Percentiles rank a stretch among this genome's conserved stretches.
Conservation (phyloP, 2,888 invertebrate genomes). For the Chloroclystis v-ata region DNA sequence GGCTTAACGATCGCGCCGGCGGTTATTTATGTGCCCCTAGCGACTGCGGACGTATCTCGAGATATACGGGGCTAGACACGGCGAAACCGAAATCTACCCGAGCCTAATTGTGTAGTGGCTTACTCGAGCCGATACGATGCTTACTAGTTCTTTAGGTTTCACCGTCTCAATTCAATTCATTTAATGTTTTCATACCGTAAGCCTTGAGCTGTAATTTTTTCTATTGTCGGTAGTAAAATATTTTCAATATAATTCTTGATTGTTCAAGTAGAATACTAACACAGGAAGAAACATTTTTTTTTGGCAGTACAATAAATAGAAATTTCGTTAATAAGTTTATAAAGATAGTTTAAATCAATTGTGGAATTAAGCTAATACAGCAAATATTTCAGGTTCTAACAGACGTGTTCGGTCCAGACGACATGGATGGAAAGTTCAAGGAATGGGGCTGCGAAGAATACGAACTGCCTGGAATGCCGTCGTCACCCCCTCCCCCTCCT, state of each 20-base stretch:
- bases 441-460: slow-evolving; percentile 83
- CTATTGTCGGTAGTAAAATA: no score
- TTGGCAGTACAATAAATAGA: no score
- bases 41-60: slow-evolving; percentile 72
- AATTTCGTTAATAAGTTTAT: no score
- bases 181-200: no score
- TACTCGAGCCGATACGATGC: slow-evolving; percentile 61
- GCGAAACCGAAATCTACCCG: slow-evolving; percentile 64
- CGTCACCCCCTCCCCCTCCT: slow-evolving; percentile 84
- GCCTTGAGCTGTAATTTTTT: no score
- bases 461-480: slow-evolving; percentile 84
- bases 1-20: slow-evolving; percentile 75
- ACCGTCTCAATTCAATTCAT: slow-evolving; percentile 57
- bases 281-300: no score
- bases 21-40: slow-evolving; percentile 77
- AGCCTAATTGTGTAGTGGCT: slow-evolving; percentile 71
- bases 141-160: slow-evolving; percentile 29
- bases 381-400: slow-evolving; percentile 81
- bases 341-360: no score
- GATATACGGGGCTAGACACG: slow-evolving; percentile 67
- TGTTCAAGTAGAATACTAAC: no score
- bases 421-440: slow-evolving; percentile 70
- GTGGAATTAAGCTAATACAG: neutral
- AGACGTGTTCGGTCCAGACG: slow-evolving; percentile 84
- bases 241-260: no score